A percentile compares a stretch with the other conserved stretches of the same genome.
Evolutionary conservation across 2,888 invertebrate species (phyloP).

Genomic region (Athalia rosae): DNA sequence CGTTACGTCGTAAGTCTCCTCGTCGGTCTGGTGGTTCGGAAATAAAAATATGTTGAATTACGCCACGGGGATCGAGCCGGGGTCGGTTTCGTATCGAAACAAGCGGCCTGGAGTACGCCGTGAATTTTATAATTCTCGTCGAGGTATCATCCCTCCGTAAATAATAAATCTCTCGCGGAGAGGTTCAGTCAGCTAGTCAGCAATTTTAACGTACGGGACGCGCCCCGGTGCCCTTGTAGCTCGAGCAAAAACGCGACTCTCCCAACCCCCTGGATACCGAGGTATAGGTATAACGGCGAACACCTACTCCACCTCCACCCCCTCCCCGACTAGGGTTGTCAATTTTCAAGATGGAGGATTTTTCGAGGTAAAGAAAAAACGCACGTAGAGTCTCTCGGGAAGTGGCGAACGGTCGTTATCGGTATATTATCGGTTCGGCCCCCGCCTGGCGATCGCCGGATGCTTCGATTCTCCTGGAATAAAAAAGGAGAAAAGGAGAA

Average conservation of each 20-base stretch:
- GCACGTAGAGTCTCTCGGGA: not conserved
- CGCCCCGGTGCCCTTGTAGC: not conserved
- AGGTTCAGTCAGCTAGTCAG: constrained; percentile 49
- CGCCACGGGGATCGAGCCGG: too few relatives aligned
- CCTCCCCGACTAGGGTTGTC: constrained; percentile 2
- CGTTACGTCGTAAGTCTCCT: too few relatives aligned
- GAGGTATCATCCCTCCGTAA: constrained; percentile 50
- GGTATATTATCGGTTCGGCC: not conserved
- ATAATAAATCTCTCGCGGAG: constrained; percentile 53
- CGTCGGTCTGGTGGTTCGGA: too few relatives aligned
- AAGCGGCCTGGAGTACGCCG: not conserved
- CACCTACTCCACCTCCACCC: constrained; percentile 8
- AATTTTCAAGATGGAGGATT: constrained; percentile 37
- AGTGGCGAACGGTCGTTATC: not conserved
- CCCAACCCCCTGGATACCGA: not conserved
- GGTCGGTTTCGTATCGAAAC: too few relatives aligned
- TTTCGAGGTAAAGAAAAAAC: constrained; percentile 8
- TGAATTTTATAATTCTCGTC: constrained; percentile 38
- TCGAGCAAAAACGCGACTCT: constrained; percentile 20
- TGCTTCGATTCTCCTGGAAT: not conserved
- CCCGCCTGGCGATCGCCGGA: not conserved
- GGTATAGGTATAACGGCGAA: not conserved
- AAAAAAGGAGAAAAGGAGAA: not conserved
- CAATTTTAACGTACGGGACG: constrained; percentile 35
- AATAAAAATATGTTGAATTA: too few relatives aligned